Evolutionary conservation across 2,113 vertebrate species (phyloP), one percentile per base, ranked within the genome.

Genomic region (Lophotis ruficrista): DNA sequence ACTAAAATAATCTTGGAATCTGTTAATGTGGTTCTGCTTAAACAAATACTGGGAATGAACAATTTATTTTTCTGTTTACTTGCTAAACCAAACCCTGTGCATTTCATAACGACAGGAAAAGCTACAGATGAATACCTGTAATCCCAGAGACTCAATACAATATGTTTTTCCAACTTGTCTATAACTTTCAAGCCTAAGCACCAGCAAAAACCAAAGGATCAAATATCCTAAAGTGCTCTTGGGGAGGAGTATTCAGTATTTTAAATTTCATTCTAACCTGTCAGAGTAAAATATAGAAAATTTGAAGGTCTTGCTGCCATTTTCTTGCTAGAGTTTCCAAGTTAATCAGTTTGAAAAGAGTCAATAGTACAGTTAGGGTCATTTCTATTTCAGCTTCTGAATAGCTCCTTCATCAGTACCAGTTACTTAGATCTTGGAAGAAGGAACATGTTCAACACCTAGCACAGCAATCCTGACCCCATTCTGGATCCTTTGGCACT

Each of bases 41-140:
- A 96, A 69, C 62, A 79, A 72, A 86, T 72, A 89, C 80, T 64
- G 38, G 21, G 54, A 95, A 91, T 89, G 84, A 90, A 75, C 58
- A 78, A 83, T 88, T 88, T 86, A 80, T 91, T 92, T 86, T 85
- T 56, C 58, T 89, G 53, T 87, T 94, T 83, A 89, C 76, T 79
- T 72, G 13, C 50, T 64, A 73, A 45, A 38, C 8, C 48, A 92
- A 88, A 83, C 24, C 53, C n/a, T 73, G 37, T 23, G 31, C 38
- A 86, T 86, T 92, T 90, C 75, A 65, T 80, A 85, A 53, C 61
- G 50, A 85, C 28, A 25, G 66, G 86, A 79, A 84, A 92, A 81
- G 24, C 50, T 61, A 61, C 33, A 69, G 54, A 79, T 43, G 12
- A 92, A 45, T 73, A 73, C 77, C 60, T 81, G 27, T 53, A 83